Base-by-base conservation (phyloP, 2,888 invertebrate genomes). In the Microctonus aethiopoides region DNA sequence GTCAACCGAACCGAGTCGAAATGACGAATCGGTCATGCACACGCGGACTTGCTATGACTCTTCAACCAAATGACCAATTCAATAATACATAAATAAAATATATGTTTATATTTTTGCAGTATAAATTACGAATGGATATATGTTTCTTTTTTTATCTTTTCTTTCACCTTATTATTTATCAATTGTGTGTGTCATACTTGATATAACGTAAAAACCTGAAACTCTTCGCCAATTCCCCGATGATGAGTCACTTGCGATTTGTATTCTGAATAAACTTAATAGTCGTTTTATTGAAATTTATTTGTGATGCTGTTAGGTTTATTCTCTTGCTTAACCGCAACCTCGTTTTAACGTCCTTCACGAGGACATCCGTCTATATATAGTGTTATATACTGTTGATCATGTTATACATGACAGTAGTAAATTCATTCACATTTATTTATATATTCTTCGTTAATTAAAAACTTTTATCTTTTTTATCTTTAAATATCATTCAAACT, bases 1-100 rank as follows among this genome's bases (percentile, higher is more conserved):
- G 7, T 20, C 46, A 46, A 20, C 1, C 51, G 16, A 16, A 65
- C 51, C 60, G 64, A 41, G 62, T 34, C 41, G 63, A 67, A 56
- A 51, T 60, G 51, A 63, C 46, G 54, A 75, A 72, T 73, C 68
- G 69, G 71, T 74, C 67, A 71, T 63, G 73, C 71, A 74, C 74
- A 71, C 67, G 63, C 60, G 68, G 68, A 32, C 46, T 46, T 20
- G 16, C 16, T 46, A 16, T n/a, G 46, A 62, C n/a, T 62, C 29
- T 62, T 10, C 46, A 46, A 46, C 46, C 46, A 46, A 46, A 20
- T 57, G 61, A 66, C 26, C 36, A 54, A 41, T 57, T 9, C 39
- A 2, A 39, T n/a, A 2, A 39, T 39, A n/a, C n/a, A 29, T 5
- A 7, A 29, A 29, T 29, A 5, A 5, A 5, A 46, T 41, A 46